Evolutionary conservation across 1,140 invertebrate genomes (phyloP).

Genomic region (Anthonomus grandis): DNA sequence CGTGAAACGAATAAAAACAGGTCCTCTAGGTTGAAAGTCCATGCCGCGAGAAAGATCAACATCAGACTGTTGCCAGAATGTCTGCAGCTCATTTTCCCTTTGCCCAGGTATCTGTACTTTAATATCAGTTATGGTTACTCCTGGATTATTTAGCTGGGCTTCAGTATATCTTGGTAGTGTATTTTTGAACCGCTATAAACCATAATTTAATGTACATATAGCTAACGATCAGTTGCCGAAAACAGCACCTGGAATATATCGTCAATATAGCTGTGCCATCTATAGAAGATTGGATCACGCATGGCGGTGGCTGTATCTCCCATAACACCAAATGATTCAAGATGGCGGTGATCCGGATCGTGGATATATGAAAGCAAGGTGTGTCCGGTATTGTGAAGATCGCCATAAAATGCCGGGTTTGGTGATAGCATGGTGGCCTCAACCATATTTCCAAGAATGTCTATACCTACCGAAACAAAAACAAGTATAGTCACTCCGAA

Average conservation of each 20-base stretch:
- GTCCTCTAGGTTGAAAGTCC: constrained; percentile 69
- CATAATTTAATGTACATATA: constrained; percentile 68
- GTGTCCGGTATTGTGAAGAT: constrained; percentile 70
- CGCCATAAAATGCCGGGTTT: constrained; percentile 68
- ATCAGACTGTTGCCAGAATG: constrained; percentile 72
- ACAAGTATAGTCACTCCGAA: too few relatives aligned
- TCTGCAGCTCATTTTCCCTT: constrained; percentile 56
- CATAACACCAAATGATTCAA: constrained; percentile 66
- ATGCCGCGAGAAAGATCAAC: constrained; percentile 71
- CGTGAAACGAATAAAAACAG: constrained; percentile 66
- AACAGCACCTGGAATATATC: constrained; percentile 66
- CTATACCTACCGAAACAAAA: constrained; percentile 72
- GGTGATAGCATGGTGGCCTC: constrained; percentile 68
- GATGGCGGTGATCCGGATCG: constrained; percentile 67
- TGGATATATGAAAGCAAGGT: constrained; percentile 65
- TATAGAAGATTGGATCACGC: constrained; percentile 82
- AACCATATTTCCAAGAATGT: constrained; percentile 75
- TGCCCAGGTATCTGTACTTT: constrained; percentile 52
- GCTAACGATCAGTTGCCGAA: constrained; percentile 51
- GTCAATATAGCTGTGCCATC: constrained; percentile 78
- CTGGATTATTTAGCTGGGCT: constrained; percentile 61
- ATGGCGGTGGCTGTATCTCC: constrained; percentile 65
- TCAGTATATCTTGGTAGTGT: constrained; percentile 61
- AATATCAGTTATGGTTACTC: constrained; percentile 57
- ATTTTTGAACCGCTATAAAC: constrained; percentile 70